Base-by-base conservation (phyloP, 2,113 vertebrate species). In the Mungos mungo region DNA sequence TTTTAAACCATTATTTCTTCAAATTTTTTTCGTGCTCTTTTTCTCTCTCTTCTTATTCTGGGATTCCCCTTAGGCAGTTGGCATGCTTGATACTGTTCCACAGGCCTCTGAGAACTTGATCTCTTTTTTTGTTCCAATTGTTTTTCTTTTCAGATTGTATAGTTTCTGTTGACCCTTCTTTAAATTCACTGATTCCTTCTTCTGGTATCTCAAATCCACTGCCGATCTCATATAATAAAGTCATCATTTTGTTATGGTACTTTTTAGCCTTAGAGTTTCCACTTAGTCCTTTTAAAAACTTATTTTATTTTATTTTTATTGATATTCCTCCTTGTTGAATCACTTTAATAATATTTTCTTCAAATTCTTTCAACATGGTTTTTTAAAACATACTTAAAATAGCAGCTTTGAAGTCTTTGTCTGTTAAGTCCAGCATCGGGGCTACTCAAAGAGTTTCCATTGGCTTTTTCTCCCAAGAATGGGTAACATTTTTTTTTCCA, bases 261-360 rank as follows among this genome's bases (percentile, higher is more conserved):
- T 88, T 93, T 93, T 96, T 57, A 76, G 41, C n/a, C 93, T 63
- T 60, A 90, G 76, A 80, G 83, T 93, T 95, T 96, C 54, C 31
- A 71, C 41, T 90, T 97, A 8, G 76, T 80, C 57, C 21, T 90
- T 92, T 68, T 74, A 16, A 9, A 91, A 86, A 88, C 41, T 31
- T 47, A 77, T 50, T 13, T 47, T 41, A 76, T 79, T 79, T 66
- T 95, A 47, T 60, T 66, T 93, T 97, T 71, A 94, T 84, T 94
- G n/a, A 54, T 93, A 87, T 88, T 97, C 65, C 52, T 95, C 60
- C 94, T 88, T 66, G 7, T 79, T 50, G 57, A 96, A 13, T 93
- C 65, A 96, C 91, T 96, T 97, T 96, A 74, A 97, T 97, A 97
- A 96, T 94, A 80, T 95, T 96, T 96, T 92, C 50, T 68, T 93